These are phyloP conservation scores for Hippopotamyrus pictus DNA, from an alignment of 2,797 vertebrate species.

Conservation along the genomic window DNA sequence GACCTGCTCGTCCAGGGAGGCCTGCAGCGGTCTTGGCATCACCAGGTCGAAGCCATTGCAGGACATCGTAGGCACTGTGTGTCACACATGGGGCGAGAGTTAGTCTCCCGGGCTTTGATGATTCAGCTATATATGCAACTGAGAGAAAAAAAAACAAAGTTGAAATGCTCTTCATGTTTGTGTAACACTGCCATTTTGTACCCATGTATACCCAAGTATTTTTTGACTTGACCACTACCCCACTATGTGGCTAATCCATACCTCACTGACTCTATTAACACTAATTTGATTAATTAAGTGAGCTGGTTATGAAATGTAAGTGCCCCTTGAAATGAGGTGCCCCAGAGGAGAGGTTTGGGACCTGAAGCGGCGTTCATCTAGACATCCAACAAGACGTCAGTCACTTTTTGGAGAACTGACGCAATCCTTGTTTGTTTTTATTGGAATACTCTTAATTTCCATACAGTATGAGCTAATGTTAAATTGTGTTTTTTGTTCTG, in stretches of 20 bases:
- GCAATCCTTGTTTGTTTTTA: background rate
- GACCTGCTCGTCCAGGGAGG: conserved; percentile 76
- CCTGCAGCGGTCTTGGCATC: conserved; percentile 68
- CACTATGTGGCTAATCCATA: background rate
- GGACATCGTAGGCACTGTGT: conserved; percentile 74
- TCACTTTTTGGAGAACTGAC: background rate
- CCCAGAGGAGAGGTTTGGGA: background rate
- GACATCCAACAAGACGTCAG: background rate
- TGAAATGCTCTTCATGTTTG: background rate
- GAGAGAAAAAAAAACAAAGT: background rate
- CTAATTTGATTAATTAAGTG: background rate
- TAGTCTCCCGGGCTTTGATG: background rate
- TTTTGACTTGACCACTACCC: background rate
- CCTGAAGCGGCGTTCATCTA: background rate
- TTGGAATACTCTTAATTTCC: background rate
- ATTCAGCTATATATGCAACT: background rate
- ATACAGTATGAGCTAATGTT: background rate
- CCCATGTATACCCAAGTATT: background rate
- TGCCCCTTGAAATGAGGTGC: too few relatives aligned
- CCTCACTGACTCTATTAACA: background rate
- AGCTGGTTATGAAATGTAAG: background rate
- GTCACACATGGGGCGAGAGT: conserved; percentile 21
- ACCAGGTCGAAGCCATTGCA: conserved; percentile 74
- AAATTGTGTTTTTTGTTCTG: background rate
- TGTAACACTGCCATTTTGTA: background rate